Evolutionary conservation across 2,797 vertebrate species (phyloP).

Genomic region (Phalanger gymnotis): DNA sequence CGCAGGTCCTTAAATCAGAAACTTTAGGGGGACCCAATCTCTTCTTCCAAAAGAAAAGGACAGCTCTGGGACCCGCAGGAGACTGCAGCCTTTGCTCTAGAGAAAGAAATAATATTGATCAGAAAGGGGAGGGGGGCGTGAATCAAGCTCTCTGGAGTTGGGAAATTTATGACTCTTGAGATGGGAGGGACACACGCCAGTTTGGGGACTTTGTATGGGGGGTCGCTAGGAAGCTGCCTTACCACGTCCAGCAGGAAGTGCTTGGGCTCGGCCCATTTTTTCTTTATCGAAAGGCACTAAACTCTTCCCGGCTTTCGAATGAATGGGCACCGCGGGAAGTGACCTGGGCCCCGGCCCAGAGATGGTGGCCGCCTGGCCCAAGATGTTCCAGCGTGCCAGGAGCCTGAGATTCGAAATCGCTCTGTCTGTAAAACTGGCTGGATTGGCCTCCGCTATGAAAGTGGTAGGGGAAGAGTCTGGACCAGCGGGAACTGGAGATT

Average conservation of each 20-base stretch:
- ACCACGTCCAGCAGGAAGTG: neutral
- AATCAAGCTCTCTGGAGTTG: neutral
- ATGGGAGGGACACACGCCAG: rapidly evolving
- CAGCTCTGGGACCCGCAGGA: neutral
- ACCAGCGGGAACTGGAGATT: neutral
- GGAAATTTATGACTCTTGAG: too few species aligned
- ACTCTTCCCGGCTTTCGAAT: neutral
- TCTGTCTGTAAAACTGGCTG: neutral
- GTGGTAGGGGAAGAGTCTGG: neutral
- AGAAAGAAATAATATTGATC: neutral
- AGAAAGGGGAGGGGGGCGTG: neutral
- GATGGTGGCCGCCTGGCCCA: neutral
- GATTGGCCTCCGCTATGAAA: neutral
- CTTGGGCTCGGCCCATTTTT: neutral
- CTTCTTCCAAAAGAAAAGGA: neutral
- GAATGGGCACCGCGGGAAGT: neutral
- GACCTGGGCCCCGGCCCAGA: neutral
- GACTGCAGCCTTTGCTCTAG: neutral
- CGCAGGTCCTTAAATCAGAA: neutral
- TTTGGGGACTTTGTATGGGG: neutral
- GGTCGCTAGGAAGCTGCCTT: neutral
- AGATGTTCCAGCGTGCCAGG: neutral
- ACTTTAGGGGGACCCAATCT: neutral
- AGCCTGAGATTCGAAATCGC: rapidly evolving
- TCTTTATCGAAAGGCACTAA: neutral